Evolutionary conservation across 2,888 invertebrate genomes (phyloP).

Genomic region (Tyria jacobaeae): DNA sequence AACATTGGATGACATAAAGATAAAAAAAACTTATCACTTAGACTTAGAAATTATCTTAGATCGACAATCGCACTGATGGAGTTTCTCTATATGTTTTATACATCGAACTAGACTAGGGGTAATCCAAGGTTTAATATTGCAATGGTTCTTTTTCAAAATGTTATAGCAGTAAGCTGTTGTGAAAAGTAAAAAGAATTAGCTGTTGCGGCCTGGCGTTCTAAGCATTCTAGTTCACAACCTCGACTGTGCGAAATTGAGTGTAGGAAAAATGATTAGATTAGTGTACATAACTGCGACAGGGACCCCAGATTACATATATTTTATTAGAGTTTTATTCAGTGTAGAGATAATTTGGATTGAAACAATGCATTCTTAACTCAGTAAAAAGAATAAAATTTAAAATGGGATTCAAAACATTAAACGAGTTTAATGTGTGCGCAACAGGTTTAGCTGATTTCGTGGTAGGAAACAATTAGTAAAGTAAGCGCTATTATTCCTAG

Average conservation of each 20-base stretch:
- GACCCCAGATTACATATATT: constrained; percentile 45
- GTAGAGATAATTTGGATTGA: constrained; percentile 27
- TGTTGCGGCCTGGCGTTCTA: constrained; percentile 39
- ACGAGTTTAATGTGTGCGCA: neutral
- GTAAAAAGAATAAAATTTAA: too few relatives aligned
- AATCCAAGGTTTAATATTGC: too few relatives aligned
- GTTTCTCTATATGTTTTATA: too few relatives aligned
- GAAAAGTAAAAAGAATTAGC: constrained; percentile 56
- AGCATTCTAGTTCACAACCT: constrained; percentile 45
- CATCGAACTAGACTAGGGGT: too few relatives aligned
- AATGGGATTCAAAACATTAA: neutral
- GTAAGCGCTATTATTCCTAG: neutral
- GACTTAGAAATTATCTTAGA: too few relatives aligned
- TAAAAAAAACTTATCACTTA: too few relatives aligned
- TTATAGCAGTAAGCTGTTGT: neutral
- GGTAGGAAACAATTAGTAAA: neutral
- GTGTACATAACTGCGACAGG: constrained; percentile 55
- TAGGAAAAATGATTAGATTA: constrained; percentile 62
- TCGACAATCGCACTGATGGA: too few relatives aligned
- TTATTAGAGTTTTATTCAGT: constrained; percentile 41
- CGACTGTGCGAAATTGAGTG: constrained; percentile 54
- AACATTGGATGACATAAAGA: too few relatives aligned
- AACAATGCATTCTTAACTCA: neutral
- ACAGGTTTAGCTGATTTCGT: too few relatives aligned
- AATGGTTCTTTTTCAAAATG: too few relatives aligned